Conservation (phyloP, 1,140 invertebrate genomes). For the Drosophila mayri region DNA sequence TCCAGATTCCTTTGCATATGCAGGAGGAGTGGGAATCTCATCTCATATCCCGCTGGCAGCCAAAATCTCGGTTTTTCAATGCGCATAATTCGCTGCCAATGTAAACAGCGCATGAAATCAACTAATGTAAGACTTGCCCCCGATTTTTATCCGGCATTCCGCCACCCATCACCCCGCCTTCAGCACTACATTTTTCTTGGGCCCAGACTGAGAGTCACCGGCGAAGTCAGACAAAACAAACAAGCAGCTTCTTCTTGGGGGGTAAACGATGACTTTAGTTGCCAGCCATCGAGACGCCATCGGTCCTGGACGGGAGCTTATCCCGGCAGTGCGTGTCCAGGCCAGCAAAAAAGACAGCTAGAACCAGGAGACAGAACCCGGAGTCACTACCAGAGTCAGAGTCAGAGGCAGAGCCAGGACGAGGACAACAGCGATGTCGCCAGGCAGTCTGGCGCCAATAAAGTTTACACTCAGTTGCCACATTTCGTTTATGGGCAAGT, state of each 20-base stretch:
- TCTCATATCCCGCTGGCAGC: conserved; percentile 52
- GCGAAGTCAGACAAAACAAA: conserved; percentile 77
- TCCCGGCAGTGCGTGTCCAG: conserved; percentile 64
- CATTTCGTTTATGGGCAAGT: conserved; percentile 83
- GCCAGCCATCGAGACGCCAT: conserved; percentile 75
- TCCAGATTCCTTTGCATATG: conserved; percentile 12
- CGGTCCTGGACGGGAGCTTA: conserved; percentile 31
- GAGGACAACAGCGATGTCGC: conserved; percentile 66
- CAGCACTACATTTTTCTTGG: neutral
- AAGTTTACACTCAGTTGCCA: conserved; percentile 84
- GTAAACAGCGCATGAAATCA: conserved; percentile 83
- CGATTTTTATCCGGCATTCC: neutral
- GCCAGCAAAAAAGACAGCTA: conserved; percentile 30
- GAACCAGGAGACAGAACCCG: neutral
- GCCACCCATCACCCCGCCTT: too few species aligned
- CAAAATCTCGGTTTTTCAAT: conserved; percentile 73
- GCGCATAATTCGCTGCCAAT: conserved; percentile 82
- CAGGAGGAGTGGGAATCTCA: neutral
- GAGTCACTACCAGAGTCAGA: neutral
- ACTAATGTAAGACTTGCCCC: conserved; percentile 73
- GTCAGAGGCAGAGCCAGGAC: neutral
- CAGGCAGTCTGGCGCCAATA: conserved; percentile 83
- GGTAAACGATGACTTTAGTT: conserved; percentile 58
- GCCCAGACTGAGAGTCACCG: conserved; percentile 39
- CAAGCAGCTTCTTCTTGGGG: conserved; percentile 55